phyloP scores from a whole-genome alignment of 2,888 invertebrate species.

The Cacoxenus indagator region DNA sequence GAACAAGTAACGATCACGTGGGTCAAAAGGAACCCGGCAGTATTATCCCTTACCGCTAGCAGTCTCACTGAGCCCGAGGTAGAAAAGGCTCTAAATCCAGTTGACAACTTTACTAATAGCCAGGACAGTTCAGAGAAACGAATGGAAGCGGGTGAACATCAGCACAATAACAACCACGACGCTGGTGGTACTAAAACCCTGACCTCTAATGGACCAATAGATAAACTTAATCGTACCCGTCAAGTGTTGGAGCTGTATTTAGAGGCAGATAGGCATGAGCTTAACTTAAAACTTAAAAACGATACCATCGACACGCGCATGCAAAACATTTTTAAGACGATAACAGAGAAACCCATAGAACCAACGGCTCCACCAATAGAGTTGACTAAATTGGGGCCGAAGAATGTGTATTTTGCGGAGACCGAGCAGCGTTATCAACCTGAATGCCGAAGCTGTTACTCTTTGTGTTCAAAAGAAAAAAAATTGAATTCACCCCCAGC shows the following conservation, averaged over 20 bases:
- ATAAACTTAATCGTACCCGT: no score
- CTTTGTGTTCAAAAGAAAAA: not conserved
- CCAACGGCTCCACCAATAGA: not conserved
- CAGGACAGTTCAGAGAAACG: not conserved
- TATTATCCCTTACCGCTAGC: not conserved
- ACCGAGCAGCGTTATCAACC: not conserved
- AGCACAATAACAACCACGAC: not conserved
- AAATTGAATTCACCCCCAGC: not conserved
- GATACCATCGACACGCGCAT: conserved; percentile 36
- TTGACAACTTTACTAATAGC: no score
- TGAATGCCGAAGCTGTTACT: no score
- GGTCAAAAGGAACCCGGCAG: not conserved
- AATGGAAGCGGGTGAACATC: not conserved
- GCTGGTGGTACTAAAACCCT: not conserved
- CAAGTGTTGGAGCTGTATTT: not conserved
- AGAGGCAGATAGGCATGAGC: not conserved
- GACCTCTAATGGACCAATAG: no score
- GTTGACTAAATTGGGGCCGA: not conserved
- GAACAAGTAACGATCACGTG: no score
- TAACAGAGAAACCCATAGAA: conserved; percentile 36
- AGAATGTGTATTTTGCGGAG: not conserved
- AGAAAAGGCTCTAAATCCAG: not conserved
- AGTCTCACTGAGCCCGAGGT: conserved; percentile 16
- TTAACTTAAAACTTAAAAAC: not conserved
- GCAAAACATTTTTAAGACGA: conserved; percentile 41